phyloP scores from a whole-genome alignment of 2,888 invertebrate species.

The Prosopocoilus inquinatus region DNA sequence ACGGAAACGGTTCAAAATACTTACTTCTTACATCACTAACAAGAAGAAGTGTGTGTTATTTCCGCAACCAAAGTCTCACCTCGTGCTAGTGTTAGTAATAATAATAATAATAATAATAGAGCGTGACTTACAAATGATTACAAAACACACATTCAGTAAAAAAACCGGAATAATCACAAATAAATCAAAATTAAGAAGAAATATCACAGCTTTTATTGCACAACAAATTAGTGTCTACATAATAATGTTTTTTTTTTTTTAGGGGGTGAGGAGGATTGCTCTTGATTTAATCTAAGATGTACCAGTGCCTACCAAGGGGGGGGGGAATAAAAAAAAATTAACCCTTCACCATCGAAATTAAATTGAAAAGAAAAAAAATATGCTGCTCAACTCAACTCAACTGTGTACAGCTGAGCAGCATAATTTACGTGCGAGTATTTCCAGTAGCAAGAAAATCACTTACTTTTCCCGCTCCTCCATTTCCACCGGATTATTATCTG shows the following conservation, averaged over 20 bases:
- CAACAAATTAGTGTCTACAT: conserved; percentile 28
- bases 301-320: conserved; percentile 8
- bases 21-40: conserved; percentile 23
- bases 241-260: conserved; percentile 1
- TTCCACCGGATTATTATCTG: conserved; percentile 78
- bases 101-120: conserved; percentile 8
- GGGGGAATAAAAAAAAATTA: neutral
- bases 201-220: conserved; percentile 47
- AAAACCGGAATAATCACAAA: conserved; percentile 2
- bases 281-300: conserved; percentile 1
- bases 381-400: neutral
- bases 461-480: conserved; percentile 84
- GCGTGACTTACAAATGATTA: neutral
- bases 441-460: conserved; percentile 51
- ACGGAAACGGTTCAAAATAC: conserved; percentile 12
- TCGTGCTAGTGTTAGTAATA: conserved; percentile 15
- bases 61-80: conserved; percentile 23
- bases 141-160: conserved; percentile 6
- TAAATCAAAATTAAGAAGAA: conserved; percentile 21
- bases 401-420: too few relatives aligned
- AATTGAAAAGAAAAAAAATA: neutral
- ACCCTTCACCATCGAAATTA: neutral
- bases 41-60: conserved; percentile 11
- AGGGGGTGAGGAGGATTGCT: neutral
- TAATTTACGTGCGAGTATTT: neutral